These are phyloP conservation scores for Chaetodon trifascialis DNA, from an alignment of 2,113 vertebrate genomes.

Conservation along the genomic window DNA sequence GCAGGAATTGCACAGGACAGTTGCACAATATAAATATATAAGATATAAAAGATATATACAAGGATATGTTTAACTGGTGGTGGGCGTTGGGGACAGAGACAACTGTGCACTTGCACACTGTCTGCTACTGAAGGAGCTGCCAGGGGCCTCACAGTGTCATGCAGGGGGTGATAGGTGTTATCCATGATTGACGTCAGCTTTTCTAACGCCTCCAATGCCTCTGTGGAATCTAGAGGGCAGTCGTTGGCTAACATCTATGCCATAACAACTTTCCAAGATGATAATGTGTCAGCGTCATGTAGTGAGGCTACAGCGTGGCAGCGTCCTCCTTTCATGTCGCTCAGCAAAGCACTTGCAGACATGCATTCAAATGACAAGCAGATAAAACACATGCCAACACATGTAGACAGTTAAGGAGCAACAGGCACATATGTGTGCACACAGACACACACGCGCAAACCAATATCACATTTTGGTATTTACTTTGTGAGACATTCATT, in stretches of 20 bases:
- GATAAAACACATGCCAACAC: not conserved
- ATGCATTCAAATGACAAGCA: not conserved
- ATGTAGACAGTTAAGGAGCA: not conserved
- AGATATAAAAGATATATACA: too few relatives aligned
- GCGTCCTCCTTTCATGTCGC: not conserved
- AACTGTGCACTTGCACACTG: too few relatives aligned
- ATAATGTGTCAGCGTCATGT: not conserved
- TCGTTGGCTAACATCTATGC: not conserved
- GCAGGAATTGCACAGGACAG: too few relatives aligned
- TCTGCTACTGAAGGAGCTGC: too few relatives aligned
- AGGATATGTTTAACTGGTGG: too few relatives aligned
- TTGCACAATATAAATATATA: too few relatives aligned
- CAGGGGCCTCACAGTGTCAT: too few relatives aligned
- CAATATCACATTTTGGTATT: constrained; percentile 35
- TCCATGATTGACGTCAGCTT: too few relatives aligned
- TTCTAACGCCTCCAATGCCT: too few relatives aligned
- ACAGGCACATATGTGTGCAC: not conserved
- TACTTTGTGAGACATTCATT: constrained; percentile 40
- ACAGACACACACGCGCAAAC: not conserved
- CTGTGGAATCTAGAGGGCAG: too few relatives aligned
- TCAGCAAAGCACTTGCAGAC: not conserved
- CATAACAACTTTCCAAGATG: not conserved
- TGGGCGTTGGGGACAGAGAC: too few relatives aligned
- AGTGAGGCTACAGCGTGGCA: not conserved
- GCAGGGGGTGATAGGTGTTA: too few relatives aligned